Evolutionary conservation across 2,797 vertebrate genomes (phyloP), one percentile per base, ranked within the genome.

Genomic region (Spheniscus humboldti): DNA sequence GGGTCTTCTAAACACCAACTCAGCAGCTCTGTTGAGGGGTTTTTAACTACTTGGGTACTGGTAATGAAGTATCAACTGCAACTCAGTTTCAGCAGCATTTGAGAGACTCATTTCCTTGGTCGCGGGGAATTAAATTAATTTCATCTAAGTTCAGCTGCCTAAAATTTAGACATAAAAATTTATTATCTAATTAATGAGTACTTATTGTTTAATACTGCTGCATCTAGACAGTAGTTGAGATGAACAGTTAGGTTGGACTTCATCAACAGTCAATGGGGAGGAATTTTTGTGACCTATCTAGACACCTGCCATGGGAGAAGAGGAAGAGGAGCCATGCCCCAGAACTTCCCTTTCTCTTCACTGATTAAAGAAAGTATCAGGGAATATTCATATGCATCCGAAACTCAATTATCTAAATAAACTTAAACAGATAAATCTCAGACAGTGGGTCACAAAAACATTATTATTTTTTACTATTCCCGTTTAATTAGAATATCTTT

Each of bases 401-500:
- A 79, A 92, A 63, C 7, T 56, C 16, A 68, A 8, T 53, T 66
- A 47, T 15, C 35, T 76, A 60, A 74, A 56, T 9, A 37, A 69
- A 16, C 3, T 33, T 45, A 50, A 68, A 60, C 6, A 41, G 11
- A 52, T 10, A 52, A 64, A 47, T 37, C 15, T 74, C 30, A 84
- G 37, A 45, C 4, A 53, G 10, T 11, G 9, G n/a, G 4, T 66
- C 16, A 45, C 18, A 62, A 35, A 15, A 55, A 25, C 7, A 35
- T 8, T 5, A 4, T 4, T 0, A 11, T 1, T 20, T 74, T 74
- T 81, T n/a, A 24, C 8, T 5, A 27, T 68, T 73, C 6, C 2
- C 3, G 63, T 72, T 57, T 59, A 76, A 82, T 3, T 57, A 27
- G 47, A 78, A 50, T 28, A 33, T 1, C 2, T 41, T 71, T 79